Base-by-base conservation (phyloP, 2,888 invertebrate species). In the Linnaemya vulpina region DNA sequence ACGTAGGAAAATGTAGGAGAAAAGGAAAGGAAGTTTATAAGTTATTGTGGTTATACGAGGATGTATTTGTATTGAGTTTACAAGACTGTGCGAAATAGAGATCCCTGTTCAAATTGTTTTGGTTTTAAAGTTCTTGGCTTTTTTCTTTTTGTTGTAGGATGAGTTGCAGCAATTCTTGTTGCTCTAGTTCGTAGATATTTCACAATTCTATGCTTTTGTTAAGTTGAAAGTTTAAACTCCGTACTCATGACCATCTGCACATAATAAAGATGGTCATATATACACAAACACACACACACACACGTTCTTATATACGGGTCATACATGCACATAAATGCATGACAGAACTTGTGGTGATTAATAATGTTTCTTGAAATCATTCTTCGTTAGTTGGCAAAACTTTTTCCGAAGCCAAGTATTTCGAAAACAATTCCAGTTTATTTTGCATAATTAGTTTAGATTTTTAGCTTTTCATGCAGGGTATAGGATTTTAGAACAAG, bases 271-370 rank as follows among this genome's bases (percentile, higher is more conserved):
- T 30, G 53, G 7, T 13, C 30, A 30, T 22, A 30, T 46, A 38
- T 67, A 49, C 17, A 49, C 2, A 49, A 2, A 30, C 30, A 30
- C 30, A 30, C 5, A 30, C 30, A 30, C 5, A 30, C 30, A 30
- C 2, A 30, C 5, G 5, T 30, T 30, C 5, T 30, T n/a, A n/a
- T n/a, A n/a, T n/a, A n/a, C n/a, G n/a, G n/a, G n/a, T n/a, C n/a
- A n/a, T n/a, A n/a, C 30, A 30, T 3, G 30, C 30, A 3, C 25
- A n/a, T 67, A n/a, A 62, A 62, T 63, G 43, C 53, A 43, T 20
- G 53, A 62, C 35, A 30, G 53, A 35, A 71, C 63, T 63, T 70
- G 70, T 71, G 78, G 30, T 78, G 70, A 78, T 70, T 78, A 70
- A 70, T 78, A 49, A 43, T 78, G 20, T 15, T 70, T 4, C 25